These are phyloP conservation scores for Erethizon dorsatum DNA, from an alignment of 2,797 vertebrate species.

Conservation along the genomic window DNA sequence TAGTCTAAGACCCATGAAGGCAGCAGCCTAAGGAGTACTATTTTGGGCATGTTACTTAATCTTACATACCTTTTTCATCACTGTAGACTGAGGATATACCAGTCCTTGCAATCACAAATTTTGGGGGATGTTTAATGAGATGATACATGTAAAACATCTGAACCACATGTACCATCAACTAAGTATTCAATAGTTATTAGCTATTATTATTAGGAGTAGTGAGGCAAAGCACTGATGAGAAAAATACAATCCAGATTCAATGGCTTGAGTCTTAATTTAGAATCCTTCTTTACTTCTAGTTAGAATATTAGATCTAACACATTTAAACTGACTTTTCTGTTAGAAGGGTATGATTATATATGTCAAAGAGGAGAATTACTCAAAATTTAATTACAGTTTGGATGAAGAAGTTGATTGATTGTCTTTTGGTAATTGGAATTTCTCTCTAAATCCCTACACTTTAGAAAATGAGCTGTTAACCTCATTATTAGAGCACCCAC, in stretches of 20 bases:
- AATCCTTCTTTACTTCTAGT: conserved; percentile 2
- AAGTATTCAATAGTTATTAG: background rate
- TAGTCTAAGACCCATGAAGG: background rate
- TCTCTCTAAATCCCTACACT: conserved; percentile 60
- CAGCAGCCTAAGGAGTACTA: background rate
- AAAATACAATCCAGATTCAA: background rate
- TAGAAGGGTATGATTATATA: conserved; percentile 65
- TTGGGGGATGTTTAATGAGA: background rate
- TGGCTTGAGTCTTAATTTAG: conserved; percentile 41
- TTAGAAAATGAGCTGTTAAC: conserved; percentile 11
- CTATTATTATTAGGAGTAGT: background rate
- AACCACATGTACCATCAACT: background rate
- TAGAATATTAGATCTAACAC: conserved; percentile 33
- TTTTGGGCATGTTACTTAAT: background rate
- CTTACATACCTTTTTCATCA: background rate
- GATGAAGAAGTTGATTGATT: conserved; percentile 62
- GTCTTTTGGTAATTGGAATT: conserved; percentile 50
- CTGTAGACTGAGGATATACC: background rate
- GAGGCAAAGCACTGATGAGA: background rate
- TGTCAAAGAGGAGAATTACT: conserved; percentile 70
- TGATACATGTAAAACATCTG: background rate
- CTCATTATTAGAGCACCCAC: background rate
- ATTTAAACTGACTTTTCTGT: conserved; percentile 45
- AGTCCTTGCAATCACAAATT: background rate
- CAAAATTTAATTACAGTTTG: conserved; percentile 67